phyloP scores from a whole-genome alignment of 1,140 invertebrate genomes.

The Euborellia annulipes region DNA sequence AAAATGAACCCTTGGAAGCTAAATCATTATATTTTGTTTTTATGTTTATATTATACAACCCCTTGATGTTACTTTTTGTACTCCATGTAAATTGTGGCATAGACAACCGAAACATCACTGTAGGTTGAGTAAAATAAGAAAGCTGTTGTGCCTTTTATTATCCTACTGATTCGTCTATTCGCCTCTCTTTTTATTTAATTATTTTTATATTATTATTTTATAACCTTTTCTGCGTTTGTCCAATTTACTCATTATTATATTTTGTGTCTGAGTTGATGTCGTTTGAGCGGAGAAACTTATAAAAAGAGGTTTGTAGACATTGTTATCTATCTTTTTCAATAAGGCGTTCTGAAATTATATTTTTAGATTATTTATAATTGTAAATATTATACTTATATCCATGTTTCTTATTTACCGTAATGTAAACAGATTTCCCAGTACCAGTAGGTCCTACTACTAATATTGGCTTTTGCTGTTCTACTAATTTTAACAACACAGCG shows the following conservation, averaged over 20 bases:
- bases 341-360: constrained; percentile 51
- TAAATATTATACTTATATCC: neutral
- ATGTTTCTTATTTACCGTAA: constrained; percentile 26
- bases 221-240: constrained; percentile 77
- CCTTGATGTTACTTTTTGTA: too few species aligned
- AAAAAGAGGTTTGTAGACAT: constrained; percentile 68
- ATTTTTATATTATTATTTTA: too few species aligned
- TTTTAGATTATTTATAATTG: neutral
- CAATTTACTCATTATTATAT: constrained; percentile 88
- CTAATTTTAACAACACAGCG: constrained; percentile 56
- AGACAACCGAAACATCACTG: too few species aligned
- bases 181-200: too few species aligned
- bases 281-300: constrained; percentile 92
- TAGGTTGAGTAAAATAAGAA: too few species aligned
- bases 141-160: too few species aligned
- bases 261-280: constrained; percentile 82
- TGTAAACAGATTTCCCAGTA: constrained; percentile 82
- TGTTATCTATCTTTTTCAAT: constrained; percentile 61
- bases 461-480: constrained; percentile 61
- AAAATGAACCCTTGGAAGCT: too few species aligned
- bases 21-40: too few species aligned
- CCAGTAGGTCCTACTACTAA: constrained; percentile 84
- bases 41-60: too few species aligned
- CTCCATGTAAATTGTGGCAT: too few species aligned
- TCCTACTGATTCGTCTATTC: too few species aligned